phyloP scores from a whole-genome alignment of 64 coral and sea anemone species.

The Anthopleura sola region DNA sequence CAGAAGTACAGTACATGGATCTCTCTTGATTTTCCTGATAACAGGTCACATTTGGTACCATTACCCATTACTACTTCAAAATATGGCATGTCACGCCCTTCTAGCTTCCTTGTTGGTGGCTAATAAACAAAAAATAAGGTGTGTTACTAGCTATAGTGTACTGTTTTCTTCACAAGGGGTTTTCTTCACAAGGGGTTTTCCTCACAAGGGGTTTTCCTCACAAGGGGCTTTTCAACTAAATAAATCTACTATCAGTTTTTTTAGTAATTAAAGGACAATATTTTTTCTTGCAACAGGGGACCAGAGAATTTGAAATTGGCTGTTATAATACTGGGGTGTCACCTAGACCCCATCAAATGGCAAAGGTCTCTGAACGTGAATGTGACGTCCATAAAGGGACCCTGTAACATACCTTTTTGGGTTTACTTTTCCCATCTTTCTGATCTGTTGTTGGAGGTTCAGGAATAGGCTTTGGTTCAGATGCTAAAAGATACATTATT shows the following conservation, averaged over 20 bases:
- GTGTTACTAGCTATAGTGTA: not conserved
- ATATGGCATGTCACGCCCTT: conserved; percentile 83
- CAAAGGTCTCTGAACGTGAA: no score
- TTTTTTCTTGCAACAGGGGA: no score
- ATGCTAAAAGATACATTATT: not conserved
- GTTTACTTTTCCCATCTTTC: not conserved
- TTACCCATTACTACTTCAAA: conserved; percentile 78
- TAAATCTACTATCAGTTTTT: no score
- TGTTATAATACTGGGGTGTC: no score
- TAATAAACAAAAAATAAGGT: not conserved
- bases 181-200: no score
- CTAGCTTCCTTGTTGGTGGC: conserved; percentile 81
- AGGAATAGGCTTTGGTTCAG: conserved; percentile 15
- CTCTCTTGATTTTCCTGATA: conserved; percentile 58
- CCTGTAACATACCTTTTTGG: not conserved
- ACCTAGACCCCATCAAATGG: no score
- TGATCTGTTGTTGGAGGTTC: conserved; percentile 1
- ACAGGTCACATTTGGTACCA: conserved; percentile 86
- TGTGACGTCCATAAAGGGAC: no score
- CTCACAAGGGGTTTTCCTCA: no score
- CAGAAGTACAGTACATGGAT: conserved; percentile 87
- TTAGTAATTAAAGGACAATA: no score
- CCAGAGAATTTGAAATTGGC: no score
- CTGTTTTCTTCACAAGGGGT: no score
- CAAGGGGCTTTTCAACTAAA: no score